Conservation (phyloP, 2,888 invertebrate genomes). For the Pyrochroa serraticornis region DNA sequence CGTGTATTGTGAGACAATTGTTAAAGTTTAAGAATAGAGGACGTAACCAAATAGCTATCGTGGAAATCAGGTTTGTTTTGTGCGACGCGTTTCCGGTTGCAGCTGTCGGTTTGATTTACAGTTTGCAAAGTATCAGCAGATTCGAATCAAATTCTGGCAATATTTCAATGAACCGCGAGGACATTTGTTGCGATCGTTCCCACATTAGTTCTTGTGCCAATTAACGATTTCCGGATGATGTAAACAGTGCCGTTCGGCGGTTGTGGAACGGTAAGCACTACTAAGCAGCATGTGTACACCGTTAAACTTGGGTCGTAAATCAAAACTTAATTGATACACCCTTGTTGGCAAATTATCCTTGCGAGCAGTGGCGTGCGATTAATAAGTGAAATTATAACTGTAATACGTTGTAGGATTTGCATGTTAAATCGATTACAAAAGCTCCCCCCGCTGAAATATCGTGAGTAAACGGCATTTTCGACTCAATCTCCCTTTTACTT, state of each 20-base stretch:
- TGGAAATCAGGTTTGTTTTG: no score
- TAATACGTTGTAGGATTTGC: slow-evolving; percentile 29
- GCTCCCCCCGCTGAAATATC: background rate
- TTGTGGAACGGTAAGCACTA: slow-evolving; percentile 11
- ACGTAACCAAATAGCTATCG: no score
- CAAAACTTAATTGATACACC: slow-evolving; percentile 43
- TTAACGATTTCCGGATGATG: slow-evolving; percentile 28
- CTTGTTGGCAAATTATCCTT: slow-evolving; percentile 45
- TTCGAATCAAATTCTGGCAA: slow-evolving; percentile 18
- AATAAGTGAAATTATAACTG: slow-evolving; percentile 37
- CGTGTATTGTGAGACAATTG: no score
- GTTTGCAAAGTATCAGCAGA: slow-evolving; percentile 3
- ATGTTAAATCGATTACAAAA: slow-evolving; percentile 28
- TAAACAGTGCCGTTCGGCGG: slow-evolving; percentile 28
- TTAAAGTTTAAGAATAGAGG: no score
- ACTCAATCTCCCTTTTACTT: background rate
- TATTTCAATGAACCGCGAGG: slow-evolving; percentile 11
- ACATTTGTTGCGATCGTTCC: slow-evolving; percentile 20
- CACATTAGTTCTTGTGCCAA: slow-evolving; percentile 22
- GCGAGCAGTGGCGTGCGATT: slow-evolving; percentile 36
- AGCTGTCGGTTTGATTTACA: no score
- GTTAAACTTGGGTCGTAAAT: slow-evolving; percentile 40
- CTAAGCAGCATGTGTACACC: slow-evolving; percentile 34
- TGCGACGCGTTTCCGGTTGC: no score
- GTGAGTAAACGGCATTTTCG: no score